Base-by-base conservation (phyloP, 2,797 vertebrate genomes). In the Xenopus petersii region DNA sequence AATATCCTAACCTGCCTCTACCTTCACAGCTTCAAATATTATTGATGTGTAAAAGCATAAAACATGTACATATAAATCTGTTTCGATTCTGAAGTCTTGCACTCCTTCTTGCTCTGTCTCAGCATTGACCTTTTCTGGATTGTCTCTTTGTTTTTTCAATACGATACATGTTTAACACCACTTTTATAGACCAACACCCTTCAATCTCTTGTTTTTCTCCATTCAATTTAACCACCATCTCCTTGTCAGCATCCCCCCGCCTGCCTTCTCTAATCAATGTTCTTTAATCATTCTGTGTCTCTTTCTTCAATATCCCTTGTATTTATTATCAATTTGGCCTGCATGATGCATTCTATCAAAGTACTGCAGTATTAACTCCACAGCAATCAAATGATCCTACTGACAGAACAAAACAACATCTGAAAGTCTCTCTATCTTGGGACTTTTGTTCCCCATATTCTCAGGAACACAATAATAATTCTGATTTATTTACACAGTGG, bases 111-210 rank as follows among this genome's bases (percentile, higher is more conserved):
- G 11, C 54, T 16, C 11, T 42, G 49, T 47, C 61, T 75, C n/a
- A 49, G 2, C 58, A 75, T 75, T 48, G 74, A 75, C 70, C 67
- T 12, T 51, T 13, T 24, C 17, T 65, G 67, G 67, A 75, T 70
- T 54, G 58, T 62, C 75, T 51, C 47, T 30, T 76, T 71, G n/a
- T 54, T 16, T 58, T 21, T 24, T 71, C 56, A 76, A 54, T 66
- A 66, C 42, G 11, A 66, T 56, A 71, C 75, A 76, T 60, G 75
- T 66, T 76, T 76, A 76, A 71, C 75, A 75, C 64, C 64, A 55
- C 67, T 58, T 68, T 70, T 71, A 71, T 75, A 75, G 74, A 75
- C 74, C 74, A 46, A 58, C 68, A 75, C 67, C 48, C 74, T 75
- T 65, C 74, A 65, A 42, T 70, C 42, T 49, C 74, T 70, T 75